Evolutionary conservation across 2,113 vertebrate genomes (phyloP).

Genomic region (Climacteris rufus): DNA sequence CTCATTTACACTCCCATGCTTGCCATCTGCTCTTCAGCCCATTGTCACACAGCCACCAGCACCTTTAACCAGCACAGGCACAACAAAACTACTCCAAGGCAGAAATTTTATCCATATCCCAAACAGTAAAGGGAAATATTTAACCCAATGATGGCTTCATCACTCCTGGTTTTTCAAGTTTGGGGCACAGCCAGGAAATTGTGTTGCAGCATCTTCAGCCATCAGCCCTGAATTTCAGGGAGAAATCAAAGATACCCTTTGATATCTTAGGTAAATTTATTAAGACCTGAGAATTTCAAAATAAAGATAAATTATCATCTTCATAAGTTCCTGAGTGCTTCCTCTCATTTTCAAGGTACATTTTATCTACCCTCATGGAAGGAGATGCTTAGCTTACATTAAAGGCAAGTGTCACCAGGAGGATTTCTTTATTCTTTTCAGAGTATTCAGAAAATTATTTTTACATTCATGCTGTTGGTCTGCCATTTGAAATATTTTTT

Average conservation of each 20-base stretch:
- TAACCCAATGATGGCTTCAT: not conserved
- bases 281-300: not conserved
- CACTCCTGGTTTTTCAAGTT: not conserved
- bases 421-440: not conserved
- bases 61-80: not conserved
- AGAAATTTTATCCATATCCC: not conserved
- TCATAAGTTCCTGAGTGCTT: not conserved
- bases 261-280: not conserved
- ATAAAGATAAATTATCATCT: not conserved
- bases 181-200: not conserved
- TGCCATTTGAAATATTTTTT: not conserved
- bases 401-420: not conserved
- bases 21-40: conserved; percentile 53
- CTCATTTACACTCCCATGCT: conserved; percentile 48
- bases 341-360: not conserved
- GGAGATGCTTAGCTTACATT: not conserved
- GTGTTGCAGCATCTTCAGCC: not conserved
- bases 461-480: not conserved
- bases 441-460: not conserved
- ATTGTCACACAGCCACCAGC: conserved; percentile 17
- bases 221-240: not conserved
- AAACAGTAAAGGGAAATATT: not conserved
- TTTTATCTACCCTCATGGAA: not conserved
- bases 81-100: not conserved
- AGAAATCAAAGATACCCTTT: not conserved